Evolutionary conservation across 2,888 invertebrate species (phyloP), one percentile per base, ranked within the genome.

Genomic region (Lomographa bimaculata): DNA sequence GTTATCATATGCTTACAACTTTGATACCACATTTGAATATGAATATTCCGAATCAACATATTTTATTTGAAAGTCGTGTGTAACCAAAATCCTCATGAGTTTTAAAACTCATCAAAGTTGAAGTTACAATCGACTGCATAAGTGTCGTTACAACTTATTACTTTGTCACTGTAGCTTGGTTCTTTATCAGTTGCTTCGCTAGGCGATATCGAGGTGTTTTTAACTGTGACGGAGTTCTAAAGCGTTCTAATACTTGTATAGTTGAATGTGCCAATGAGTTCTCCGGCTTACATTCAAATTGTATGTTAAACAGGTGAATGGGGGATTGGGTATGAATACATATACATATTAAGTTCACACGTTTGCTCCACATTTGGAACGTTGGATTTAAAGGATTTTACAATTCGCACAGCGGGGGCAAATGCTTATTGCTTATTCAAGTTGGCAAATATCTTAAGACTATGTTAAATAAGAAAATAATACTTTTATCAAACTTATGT

Each of bases 101-200:
- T 47, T 42, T 44, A 43, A 37, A 43, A 44, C 37, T 48, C 41
- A 44, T 48, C 44, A 48, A 41, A 48, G 34, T 44, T 33, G 19
- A 7, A 41, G 34, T 29, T 19, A 34, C 34, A 34, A 34, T 41
- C 24, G 20, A 35, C 34, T 35, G 35, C 10, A 20, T 30, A 24
- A 21, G 10, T 35, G 9, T 20, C 16, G 25, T 2, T 1, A 18
- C 35, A 5, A 14, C 20, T 25, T 7, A 7, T 1, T 5, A 10
- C 35, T 25, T 20, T 41, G n/a, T 16, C 41, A 10, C 8, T 11
- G n/a, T 25, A 29, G 12, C 2, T 10, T 26, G n/a, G n/a, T n/a
- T n/a, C n/a, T n/a, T n/a, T n/a, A n/a, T n/a, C n/a, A n/a, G n/a
- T n/a, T n/a, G n/a, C n/a, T n/a, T n/a, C n/a, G n/a, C n/a, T n/a